A percentile compares a stretch with the other conserved stretches of the same genome.
phyloP scores from a whole-genome alignment of 2,888 invertebrate genomes.

The Heteromurus nitidus region DNA sequence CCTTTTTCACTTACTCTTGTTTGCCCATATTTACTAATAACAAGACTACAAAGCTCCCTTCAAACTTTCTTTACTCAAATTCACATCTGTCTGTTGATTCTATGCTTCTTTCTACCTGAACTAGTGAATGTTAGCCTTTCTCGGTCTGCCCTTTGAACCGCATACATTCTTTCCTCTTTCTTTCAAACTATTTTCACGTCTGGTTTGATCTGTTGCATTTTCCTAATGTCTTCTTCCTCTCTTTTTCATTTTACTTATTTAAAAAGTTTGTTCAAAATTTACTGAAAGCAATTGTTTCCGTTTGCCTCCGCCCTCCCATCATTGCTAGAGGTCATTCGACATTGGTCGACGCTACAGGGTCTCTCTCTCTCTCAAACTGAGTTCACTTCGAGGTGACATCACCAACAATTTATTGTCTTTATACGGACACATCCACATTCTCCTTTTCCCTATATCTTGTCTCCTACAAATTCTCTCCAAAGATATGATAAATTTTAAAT shows the following conservation, averaged over 20 bases:
- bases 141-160: background rate
- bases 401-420: slow-evolving; percentile 47
- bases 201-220: slow-evolving; percentile 42
- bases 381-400: slow-evolving; percentile 55
- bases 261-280: slow-evolving; percentile 28
- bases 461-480: slow-evolving; percentile 43
- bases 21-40: slow-evolving; percentile 12
- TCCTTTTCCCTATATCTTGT: background rate
- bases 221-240: background rate
- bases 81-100: background rate
- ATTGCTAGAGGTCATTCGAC: slow-evolving; percentile 46
- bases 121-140: background rate
- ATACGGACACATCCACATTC: slow-evolving; percentile 24
- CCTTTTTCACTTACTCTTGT: background rate
- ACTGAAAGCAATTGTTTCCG: background rate
- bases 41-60: background rate
- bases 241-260: slow-evolving; percentile 4
- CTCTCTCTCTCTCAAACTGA: too few species aligned
- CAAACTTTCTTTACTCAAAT: slow-evolving; percentile 2
- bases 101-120: background rate
- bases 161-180: background rate
- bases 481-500: slow-evolving; percentile 65
- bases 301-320: too few species aligned
- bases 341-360: too few species aligned
- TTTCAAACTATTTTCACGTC: background rate